phyloP scores from a whole-genome alignment of 53 echinoderm and acorn worm genomes.

The Echinarachnius parma region DNA sequence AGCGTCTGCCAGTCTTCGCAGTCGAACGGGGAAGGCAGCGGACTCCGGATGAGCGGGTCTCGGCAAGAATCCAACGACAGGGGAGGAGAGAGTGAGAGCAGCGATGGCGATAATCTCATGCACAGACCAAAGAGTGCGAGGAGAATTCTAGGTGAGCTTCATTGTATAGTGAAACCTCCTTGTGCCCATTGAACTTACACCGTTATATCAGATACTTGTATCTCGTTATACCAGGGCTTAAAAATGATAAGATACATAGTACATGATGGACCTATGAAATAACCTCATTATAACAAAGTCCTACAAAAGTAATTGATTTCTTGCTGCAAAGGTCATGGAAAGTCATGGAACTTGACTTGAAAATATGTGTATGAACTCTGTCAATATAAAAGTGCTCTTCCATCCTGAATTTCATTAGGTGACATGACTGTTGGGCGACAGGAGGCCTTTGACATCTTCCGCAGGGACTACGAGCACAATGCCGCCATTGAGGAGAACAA shows the following conservation, averaged over 20 bases:
- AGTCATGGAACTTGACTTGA: too few species aligned
- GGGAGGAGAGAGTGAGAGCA: too few species aligned
- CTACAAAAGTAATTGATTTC: too few species aligned
- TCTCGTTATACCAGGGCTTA: too few species aligned
- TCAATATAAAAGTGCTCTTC: too few species aligned
- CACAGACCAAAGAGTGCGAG: slow-evolving; percentile 55
- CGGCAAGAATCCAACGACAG: slow-evolving; percentile 7
- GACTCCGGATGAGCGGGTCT: slow-evolving; percentile 23
- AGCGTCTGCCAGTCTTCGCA: slow-evolving; percentile 47
- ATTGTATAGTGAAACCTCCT: not conserved
- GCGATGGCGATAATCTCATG: slow-evolving; percentile 23
- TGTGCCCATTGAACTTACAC: too few species aligned
- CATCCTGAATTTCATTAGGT: too few species aligned
- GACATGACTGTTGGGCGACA: slow-evolving; percentile 97
- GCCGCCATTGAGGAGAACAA: slow-evolving; percentile 85
- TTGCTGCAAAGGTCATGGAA: too few species aligned
- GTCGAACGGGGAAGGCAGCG: not conserved
- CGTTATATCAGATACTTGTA: too few species aligned
- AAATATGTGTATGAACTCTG: too few species aligned
- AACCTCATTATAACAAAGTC: not conserved
- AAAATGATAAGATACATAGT: too few species aligned
- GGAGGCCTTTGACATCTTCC: slow-evolving; percentile 97
- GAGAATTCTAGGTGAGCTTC: slow-evolving; percentile 58
- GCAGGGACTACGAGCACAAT: slow-evolving; percentile 78
- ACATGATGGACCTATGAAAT: not conserved